These are phyloP conservation scores for Zophobas morio DNA, from an alignment of 1,140 invertebrate genomes.

Conservation along the genomic window DNA sequence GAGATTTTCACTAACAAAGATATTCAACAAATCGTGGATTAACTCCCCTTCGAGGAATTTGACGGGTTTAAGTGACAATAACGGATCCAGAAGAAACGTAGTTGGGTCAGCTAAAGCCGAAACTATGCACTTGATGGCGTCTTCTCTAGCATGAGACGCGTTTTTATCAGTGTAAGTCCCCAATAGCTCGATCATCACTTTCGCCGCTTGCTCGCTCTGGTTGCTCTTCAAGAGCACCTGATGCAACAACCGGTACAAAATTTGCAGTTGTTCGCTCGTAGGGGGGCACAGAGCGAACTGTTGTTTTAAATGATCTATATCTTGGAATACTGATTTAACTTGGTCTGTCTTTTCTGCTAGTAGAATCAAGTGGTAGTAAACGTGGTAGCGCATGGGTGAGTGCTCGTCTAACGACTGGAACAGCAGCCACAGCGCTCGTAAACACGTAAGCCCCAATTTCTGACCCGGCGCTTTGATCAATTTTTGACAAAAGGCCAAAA, in stretches of 20 bases:
- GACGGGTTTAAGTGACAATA: conserved; percentile 94
- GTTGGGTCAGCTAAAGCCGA: conserved; percentile 95
- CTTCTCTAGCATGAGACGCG: conserved; percentile 95
- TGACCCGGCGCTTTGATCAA: conserved; percentile 90
- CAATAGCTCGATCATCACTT: conserved; percentile 96
- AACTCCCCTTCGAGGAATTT: conserved; percentile 95
- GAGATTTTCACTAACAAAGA: conserved; percentile 96
- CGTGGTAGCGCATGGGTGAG: conserved; percentile 90
- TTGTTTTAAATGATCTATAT: conserved; percentile 85
- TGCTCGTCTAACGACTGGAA: conserved; percentile 92
- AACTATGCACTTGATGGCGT: conserved; percentile 96
- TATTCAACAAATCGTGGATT: conserved; percentile 95
- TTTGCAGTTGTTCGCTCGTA: conserved; percentile 93
- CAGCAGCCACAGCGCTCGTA: conserved; percentile 91
- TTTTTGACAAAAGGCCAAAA: conserved; percentile 94
- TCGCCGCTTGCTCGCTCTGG: conserved; percentile 90
- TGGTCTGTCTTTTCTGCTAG: conserved; percentile 90
- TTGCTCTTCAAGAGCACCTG: conserved; percentile 85
- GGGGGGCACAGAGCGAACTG: conserved; percentile 88
- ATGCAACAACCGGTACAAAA: conserved; percentile 90
- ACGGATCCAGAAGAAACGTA: conserved; percentile 94
- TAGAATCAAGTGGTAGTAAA: conserved; percentile 92
- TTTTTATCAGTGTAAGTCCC: conserved; percentile 97
- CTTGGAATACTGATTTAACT: conserved; percentile 84
- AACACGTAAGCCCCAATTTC: conserved; percentile 84